A percentile compares a stretch with the other conserved stretches of the same genome.
phyloP scores from a whole-genome alignment of 2,888 invertebrate genomes.

The Harpalus rubripes region DNA sequence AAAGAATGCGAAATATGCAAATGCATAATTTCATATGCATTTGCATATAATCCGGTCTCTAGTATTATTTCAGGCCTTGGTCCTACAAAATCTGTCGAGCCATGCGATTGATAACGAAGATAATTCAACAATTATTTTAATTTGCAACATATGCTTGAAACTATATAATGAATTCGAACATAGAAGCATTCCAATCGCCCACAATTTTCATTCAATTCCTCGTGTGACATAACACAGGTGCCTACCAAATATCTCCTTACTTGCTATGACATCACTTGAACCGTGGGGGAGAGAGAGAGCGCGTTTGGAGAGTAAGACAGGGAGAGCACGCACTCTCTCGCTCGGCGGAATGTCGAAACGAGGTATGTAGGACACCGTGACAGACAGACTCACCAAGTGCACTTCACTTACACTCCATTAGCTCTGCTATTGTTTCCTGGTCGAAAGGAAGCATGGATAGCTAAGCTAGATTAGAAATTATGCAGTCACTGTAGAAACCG shows the following conservation, averaged over 20 bases:
- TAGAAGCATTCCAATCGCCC: background rate
- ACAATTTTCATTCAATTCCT: background rate
- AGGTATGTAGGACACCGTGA: constrained; percentile 63
- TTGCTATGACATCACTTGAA: constrained; percentile 22
- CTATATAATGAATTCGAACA: no score
- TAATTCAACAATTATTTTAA: no score
- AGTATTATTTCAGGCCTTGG: no score
- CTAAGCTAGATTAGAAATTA: no score
- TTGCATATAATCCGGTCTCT: no score
- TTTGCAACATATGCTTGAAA: no score
- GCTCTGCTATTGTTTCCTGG: background rate
- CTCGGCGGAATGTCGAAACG: constrained; percentile 63
- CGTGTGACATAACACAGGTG: constrained; percentile 18
- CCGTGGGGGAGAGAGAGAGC: constrained; percentile 7
- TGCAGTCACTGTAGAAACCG: no score
- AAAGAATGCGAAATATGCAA: no score
- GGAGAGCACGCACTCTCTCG: constrained; percentile 23
- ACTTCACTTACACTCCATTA: constrained; percentile 37
- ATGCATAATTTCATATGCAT: no score
- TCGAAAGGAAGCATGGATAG: background rate
- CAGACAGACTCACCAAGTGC: constrained; percentile 36
- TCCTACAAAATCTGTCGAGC: no score
- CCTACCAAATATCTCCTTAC: constrained; percentile 43
- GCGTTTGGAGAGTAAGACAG: constrained; percentile 1
- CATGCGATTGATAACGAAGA: no score